These are phyloP conservation scores for Rhinichthys osculus DNA, from an alignment of 2,797 vertebrate genomes.

Conservation along the genomic window DNA sequence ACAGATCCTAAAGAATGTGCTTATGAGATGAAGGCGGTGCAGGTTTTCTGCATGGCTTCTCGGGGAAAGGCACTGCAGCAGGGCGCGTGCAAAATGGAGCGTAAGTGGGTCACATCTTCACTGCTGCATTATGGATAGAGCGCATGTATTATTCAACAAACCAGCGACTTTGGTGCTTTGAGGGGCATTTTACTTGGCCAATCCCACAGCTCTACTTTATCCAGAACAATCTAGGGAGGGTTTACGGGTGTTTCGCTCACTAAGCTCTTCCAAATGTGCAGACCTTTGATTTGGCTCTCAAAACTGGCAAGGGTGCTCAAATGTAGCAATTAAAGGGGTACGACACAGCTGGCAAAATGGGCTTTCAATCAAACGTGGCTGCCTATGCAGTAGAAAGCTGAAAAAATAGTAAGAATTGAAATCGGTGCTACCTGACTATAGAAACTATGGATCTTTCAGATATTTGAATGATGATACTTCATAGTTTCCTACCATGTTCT, in stretches of 20 bases:
- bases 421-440: neutral
- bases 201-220: slow-evolving; percentile 20
- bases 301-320: neutral
- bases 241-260: neutral
- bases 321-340: neutral
- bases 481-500: slow-evolving; percentile 88
- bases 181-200: slow-evolving; percentile 28
- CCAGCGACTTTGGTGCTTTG: slow-evolving; percentile 42
- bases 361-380: neutral
- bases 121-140: slow-evolving; percentile 61
- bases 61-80: slow-evolving; percentile 22
- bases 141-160: slow-evolving; percentile 67
- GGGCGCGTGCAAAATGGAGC: slow-evolving; percentile 43
- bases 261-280: neutral
- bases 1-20: slow-evolving; percentile 13
- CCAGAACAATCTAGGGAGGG: slow-evolving; percentile 5
- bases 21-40: slow-evolving; percentile 19
- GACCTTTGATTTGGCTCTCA: neutral
- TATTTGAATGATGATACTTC: neutral
- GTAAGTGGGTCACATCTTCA: slow-evolving; percentile 46
- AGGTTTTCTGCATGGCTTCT: slow-evolving; percentile 40
- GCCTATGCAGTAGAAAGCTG: no score
- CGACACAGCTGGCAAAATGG: neutral
- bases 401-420: neutral
- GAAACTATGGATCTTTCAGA: neutral